phyloP scores from a whole-genome alignment of 2,113 vertebrate species.

The Myotis lucifugus region DNA sequence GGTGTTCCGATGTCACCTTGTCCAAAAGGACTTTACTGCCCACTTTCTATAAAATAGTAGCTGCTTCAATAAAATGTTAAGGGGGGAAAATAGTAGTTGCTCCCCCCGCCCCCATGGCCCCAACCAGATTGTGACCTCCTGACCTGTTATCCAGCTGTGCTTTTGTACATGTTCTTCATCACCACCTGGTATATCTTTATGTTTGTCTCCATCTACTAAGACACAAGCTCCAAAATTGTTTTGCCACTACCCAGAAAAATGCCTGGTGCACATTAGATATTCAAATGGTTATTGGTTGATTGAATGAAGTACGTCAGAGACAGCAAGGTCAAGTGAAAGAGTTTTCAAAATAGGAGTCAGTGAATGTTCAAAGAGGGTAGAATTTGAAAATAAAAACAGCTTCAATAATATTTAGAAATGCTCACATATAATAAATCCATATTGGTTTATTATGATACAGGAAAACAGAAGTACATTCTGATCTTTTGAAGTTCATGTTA shows the following conservation, averaged over 20 bases:
- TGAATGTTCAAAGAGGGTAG: neutral
- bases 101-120: neutral
- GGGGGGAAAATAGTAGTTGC: neutral
- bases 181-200: neutral
- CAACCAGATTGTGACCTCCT: neutral
- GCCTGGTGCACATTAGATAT: too few relatives aligned
- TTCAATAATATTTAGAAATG: neutral
- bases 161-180: neutral
- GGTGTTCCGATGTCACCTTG: neutral
- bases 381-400: neutral
- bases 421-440: neutral
- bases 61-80: neutral
- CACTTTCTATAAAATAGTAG: neutral
- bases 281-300: neutral
- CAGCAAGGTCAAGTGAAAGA: neutral
- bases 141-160: neutral
- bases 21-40: neutral
- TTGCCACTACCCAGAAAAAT: neutral
- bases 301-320: neutral
- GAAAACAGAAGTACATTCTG: constrained; percentile 1
- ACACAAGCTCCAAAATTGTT: neutral
- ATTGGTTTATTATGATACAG: neutral
- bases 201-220: neutral
- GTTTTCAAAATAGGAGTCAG: neutral
- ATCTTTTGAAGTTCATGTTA: neutral